A percentile compares a stretch with the other conserved stretches of the same genome.
Conservation (phyloP, 2,113 vertebrate genomes). For the Hydrochoerus hydrochaeris region DNA sequence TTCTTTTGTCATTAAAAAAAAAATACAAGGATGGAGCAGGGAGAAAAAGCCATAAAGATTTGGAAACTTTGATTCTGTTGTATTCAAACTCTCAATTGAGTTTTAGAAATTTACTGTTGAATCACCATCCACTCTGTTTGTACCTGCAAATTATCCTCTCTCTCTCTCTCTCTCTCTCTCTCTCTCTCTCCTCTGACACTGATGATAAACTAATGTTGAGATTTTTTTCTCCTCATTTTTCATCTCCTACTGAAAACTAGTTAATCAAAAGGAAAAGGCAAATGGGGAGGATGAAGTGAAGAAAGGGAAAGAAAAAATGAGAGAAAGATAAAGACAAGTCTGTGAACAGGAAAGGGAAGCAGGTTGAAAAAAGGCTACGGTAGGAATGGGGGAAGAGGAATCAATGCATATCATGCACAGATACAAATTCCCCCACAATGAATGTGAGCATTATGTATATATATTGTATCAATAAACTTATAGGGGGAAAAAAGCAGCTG, state of each 20-base stretch:
- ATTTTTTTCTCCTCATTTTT: not conserved
- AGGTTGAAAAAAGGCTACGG: not conserved
- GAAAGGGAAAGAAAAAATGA: not conserved
- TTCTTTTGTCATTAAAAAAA: not conserved
- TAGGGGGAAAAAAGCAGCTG: not conserved
- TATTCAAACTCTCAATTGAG: not conserved
- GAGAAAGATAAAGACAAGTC: not conserved
- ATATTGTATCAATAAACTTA: not conserved
- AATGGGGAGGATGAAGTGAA: not conserved
- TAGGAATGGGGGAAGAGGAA: not conserved
- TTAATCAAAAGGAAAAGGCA: not conserved
- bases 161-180: not conserved
- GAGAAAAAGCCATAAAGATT: not conserved
- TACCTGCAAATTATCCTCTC: not conserved
- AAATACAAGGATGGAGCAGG: not conserved
- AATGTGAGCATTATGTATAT: not conserved
- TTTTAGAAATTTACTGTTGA: not conserved
- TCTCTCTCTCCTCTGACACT: not conserved
- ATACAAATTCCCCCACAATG: not conserved
- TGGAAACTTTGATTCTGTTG: not conserved
- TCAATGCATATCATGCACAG: not conserved
- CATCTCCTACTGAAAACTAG: not conserved
- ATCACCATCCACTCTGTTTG: not conserved
- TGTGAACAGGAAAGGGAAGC: not conserved
- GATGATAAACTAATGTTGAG: not conserved